phyloP scores from a whole-genome alignment of 2,113 vertebrate genomes.

The Regulus satrapa region DNA sequence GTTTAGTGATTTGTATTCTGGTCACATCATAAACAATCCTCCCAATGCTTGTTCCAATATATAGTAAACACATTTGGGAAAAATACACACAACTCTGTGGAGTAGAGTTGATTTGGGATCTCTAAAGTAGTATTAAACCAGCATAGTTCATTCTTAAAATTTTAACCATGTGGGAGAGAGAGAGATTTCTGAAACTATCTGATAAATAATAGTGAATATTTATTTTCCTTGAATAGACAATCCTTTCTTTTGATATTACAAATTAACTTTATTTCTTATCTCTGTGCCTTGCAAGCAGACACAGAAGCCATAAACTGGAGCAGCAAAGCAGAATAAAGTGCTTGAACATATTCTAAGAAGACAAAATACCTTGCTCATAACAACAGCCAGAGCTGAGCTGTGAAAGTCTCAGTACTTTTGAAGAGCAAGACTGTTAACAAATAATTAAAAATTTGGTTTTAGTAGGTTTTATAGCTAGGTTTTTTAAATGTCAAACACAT shows the following conservation, averaged over 20 bases:
- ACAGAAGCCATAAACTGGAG: not conserved
- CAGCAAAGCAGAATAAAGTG: not conserved
- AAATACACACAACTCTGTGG: not conserved
- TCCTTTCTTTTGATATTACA: not conserved
- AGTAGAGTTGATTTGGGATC: slow-evolving; percentile 23
- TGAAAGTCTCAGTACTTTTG: not conserved
- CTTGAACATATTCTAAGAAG: not conserved
- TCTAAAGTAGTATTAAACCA: not conserved
- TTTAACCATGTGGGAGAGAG: not conserved
- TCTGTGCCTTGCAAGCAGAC: not conserved
- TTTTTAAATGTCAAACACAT: not conserved
- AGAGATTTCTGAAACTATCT: not conserved
- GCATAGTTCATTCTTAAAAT: not conserved
- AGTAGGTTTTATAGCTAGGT: not conserved
- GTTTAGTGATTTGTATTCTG: slow-evolving; percentile 29
- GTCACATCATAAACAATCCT: slow-evolving; percentile 38
- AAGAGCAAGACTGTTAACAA: not conserved
- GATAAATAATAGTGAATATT: not conserved
- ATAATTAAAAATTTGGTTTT: not conserved
- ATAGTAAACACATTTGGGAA: slow-evolving; percentile 19
- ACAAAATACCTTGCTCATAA: not conserved
- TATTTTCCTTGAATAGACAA: not conserved
- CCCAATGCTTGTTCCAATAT: not conserved
- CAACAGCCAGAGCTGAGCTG: not conserved
- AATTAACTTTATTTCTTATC: slow-evolving; percentile 15